Evolutionary conservation across 2,113 vertebrate genomes (phyloP).

Genomic region (Bucco capensis): DNA sequence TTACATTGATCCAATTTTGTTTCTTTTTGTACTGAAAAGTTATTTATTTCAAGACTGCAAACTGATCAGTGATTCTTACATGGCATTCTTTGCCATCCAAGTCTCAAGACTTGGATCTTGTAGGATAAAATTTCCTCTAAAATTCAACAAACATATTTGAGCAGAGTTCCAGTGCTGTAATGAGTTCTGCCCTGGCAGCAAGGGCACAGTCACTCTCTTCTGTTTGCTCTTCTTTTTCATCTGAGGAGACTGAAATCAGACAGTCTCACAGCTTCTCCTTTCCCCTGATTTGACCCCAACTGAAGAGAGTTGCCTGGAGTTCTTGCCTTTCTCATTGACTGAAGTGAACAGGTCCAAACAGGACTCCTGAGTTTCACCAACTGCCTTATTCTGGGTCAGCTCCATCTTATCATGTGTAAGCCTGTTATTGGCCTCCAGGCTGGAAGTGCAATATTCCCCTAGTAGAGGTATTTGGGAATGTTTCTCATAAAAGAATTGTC

Average conservation of each 20-base stretch:
- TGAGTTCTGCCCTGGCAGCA: background rate
- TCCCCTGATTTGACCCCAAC: constrained; percentile 54
- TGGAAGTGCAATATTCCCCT: constrained; percentile 16
- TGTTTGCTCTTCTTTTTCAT: background rate
- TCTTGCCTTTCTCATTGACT: constrained; percentile 30
- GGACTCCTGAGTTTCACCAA: constrained; percentile 27
- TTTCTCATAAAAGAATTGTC: background rate
- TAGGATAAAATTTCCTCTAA: background rate
- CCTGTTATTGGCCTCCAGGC: constrained; percentile 30
- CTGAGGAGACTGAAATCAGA: background rate
- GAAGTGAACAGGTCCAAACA: constrained; percentile 41
- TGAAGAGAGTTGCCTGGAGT: constrained; percentile 54
- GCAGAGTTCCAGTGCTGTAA: background rate
- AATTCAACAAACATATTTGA: background rate
- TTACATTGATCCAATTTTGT: background rate
- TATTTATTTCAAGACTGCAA: background rate
- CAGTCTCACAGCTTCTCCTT: background rate
- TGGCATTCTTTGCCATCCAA: background rate
- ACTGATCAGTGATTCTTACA: fast-evolving
- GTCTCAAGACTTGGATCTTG: background rate
- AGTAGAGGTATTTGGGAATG: background rate
- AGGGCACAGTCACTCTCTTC: background rate
- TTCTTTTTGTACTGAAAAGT: background rate
- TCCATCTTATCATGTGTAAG: constrained; percentile 55
- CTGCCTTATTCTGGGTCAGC: constrained; percentile 26